Evolutionary conservation across 2,113 vertebrate genomes (phyloP), one percentile per base, ranked within the genome.

Genomic region (Trinectes maculatus): DNA sequence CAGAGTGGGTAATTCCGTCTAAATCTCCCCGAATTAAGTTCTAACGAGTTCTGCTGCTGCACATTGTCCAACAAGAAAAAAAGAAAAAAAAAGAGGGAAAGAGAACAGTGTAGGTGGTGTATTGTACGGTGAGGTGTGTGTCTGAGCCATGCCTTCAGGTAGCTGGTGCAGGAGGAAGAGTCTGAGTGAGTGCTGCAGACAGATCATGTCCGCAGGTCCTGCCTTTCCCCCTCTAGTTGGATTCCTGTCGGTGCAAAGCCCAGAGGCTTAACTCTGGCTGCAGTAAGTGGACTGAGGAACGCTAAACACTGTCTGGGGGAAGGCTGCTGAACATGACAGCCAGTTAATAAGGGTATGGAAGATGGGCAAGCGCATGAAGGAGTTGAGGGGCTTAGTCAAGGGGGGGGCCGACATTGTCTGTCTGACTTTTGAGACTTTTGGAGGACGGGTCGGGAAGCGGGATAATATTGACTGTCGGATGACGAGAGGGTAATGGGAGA

Each of bases 251-350:
- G 63, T 71, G 77, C 65, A 88, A 85, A 87, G 83, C 85, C 84
- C 89, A 74, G 61, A 80, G 82, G 87, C 85, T 86, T 86, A 86
- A 83, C 79, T 77, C 48, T 9, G 72, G 77, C 82, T 77, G 82
- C 79, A 67, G 84, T 77, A 84, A 85, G 81, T 84, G 86, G 89
- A 88, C 89, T 72, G 84, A 81, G 70, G 75, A 83, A 71, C 79
- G 74, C 77, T 89, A 83, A 88, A 85, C 83, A 67, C 79, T 70
- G 78, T 86, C 84, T 88, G 56, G 80, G 70, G 82, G 65, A 64
- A 71, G 76, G 65, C 68, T 75, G 85, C 81, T 57, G 77, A 87
- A 89, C 87, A 88, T 91, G 87, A 91, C 89, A 88, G 85, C 75
- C 77, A 79, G 82, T 86, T 88, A 86, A 91, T 91, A 87, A 88